Evolutionary conservation across 2,888 invertebrate species (phyloP).

Genomic region (Petrolisthes manimaculis): DNA sequence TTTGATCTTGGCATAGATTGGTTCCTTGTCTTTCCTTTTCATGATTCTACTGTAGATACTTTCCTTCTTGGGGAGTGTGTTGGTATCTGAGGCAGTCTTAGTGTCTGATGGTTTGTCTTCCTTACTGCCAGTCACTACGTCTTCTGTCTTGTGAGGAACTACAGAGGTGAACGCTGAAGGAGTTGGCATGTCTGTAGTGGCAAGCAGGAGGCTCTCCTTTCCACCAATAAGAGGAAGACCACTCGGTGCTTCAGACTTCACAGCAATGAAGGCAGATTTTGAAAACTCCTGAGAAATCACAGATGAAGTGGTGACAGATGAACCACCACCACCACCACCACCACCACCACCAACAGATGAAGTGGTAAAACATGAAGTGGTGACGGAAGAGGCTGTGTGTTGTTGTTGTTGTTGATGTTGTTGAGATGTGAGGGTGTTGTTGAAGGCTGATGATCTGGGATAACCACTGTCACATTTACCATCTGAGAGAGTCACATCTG

Average conservation of each 20-base stretch:
- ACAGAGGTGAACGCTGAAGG: constrained; percentile 23
- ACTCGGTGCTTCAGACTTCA: background rate
- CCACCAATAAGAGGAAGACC: background rate
- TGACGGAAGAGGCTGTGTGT: no score
- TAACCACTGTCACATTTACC: constrained; percentile 37
- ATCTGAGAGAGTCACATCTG: constrained; percentile 50
- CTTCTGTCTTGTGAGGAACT: background rate
- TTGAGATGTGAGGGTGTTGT: constrained; percentile 28
- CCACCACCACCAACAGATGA: background rate
- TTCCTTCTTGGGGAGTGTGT: constrained; percentile 50
- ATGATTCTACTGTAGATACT: constrained; percentile 64
- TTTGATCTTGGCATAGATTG: constrained; percentile 62
- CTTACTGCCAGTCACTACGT: background rate
- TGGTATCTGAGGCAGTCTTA: background rate
- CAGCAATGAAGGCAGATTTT: constrained; percentile 11
- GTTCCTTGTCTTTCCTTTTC: constrained; percentile 62
- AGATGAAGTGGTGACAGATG: no score
- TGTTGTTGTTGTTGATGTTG: background rate
- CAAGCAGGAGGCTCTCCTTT: background rate
- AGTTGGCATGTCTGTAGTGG: background rate
- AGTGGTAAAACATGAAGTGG: no score
- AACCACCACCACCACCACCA: background rate
- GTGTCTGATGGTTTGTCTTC: constrained; percentile 9
- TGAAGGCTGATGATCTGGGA: constrained; percentile 23
- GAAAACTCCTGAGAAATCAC: background rate